Conservation (phyloP, 2,113 vertebrate species). For the Bothrops jararaca region DNA sequence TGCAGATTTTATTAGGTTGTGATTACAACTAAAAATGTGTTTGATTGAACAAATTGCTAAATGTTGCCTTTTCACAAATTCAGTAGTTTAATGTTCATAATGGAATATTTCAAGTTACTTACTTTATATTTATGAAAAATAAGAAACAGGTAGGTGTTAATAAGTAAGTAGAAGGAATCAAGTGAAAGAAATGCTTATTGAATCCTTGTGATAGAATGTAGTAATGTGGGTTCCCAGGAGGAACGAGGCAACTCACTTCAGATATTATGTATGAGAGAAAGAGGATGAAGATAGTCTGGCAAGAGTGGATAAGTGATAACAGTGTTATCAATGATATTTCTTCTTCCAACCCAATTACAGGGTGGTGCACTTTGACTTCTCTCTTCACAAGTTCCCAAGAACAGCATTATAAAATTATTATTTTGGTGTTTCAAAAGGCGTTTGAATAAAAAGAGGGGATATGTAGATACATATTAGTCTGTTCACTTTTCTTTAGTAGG, state of each 20-base stretch:
- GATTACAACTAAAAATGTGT: not conserved
- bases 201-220: not conserved
- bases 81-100: not conserved
- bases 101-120: not conserved
- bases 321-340: not conserved
- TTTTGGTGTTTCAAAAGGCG: not conserved
- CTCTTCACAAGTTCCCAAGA: not conserved
- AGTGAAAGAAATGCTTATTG: not conserved
- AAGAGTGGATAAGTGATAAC: not conserved
- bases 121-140: not conserved
- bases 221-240: not conserved
- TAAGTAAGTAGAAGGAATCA: not conserved
- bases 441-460: not conserved
- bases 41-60: not conserved
- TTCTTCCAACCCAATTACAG: not conserved
- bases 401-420: not conserved
- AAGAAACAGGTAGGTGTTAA: not conserved
- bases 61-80: not conserved
- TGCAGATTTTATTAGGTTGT: not conserved
- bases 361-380: not conserved
- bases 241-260: not conserved
- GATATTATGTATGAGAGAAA: not conserved
- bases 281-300: not conserved
- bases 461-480: not conserved
- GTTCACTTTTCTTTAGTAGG: not conserved